Conservation (phyloP, 2,113 vertebrate genomes). For the Rattus rattus region DNA sequence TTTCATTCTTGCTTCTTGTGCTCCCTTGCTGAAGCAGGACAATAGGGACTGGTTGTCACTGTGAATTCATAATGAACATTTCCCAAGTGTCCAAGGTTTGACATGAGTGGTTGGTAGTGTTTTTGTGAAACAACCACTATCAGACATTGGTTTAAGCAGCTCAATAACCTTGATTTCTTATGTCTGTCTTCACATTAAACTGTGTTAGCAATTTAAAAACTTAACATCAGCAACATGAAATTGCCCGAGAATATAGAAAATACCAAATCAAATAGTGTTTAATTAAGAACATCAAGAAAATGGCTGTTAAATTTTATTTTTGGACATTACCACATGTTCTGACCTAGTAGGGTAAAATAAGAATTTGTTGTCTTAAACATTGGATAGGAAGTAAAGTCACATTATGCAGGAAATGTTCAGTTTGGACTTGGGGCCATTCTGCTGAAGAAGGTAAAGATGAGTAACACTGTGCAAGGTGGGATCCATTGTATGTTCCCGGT, state of each 20-base stretch:
- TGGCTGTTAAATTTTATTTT: not conserved
- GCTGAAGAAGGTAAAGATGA: not conserved
- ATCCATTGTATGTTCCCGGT: not conserved
- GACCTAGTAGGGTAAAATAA: not conserved
- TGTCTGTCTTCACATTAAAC: not conserved
- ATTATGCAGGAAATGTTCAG: not conserved
- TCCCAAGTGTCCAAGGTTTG: not conserved
- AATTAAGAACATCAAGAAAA: not conserved
- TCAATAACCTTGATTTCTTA: constrained; percentile 17
- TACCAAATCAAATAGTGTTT: not conserved
- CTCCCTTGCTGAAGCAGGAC: not conserved
- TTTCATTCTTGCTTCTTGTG: not conserved
- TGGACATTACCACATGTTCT: not conserved
- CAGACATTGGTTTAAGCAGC: not conserved
- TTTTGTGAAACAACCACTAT: not conserved
- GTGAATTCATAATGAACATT: not conserved
- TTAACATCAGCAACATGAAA: not conserved
- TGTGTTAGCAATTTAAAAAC: not conserved
- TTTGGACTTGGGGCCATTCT: not conserved
- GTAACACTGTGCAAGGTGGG: not conserved
- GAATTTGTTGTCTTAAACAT: not conserved
- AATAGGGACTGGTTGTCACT: not conserved
- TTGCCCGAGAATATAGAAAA: not conserved
- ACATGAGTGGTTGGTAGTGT: not conserved
- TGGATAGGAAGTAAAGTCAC: not conserved